Evolutionary conservation across 2,888 invertebrate species (phyloP), one percentile per base, ranked within the genome.

Genomic region (Erynnis tages): DNA sequence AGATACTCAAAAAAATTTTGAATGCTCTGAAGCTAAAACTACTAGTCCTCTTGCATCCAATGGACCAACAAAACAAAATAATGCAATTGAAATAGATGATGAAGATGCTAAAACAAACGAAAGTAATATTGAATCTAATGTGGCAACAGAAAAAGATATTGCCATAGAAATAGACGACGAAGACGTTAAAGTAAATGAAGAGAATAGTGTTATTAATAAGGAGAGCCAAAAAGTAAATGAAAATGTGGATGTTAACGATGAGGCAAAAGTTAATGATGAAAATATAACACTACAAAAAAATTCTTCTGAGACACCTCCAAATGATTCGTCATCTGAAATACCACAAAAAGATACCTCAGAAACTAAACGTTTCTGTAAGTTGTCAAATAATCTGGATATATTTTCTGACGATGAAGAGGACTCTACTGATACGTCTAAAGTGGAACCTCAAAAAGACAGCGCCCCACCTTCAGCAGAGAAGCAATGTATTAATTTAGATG

Each of bases 361-460:
- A 23, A 54, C 63, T 34, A 62, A 69, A 38, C 46, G 68, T 38
- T 59, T 79, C 44, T 73, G 73, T 57, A 84, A 78, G 59, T 62
- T 85, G 32, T 80, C 81, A 8, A 83, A 86, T 56, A 84, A 77
- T 11, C 66, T 87, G 54, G 74, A 88, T 59, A 84, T 86, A 58
- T 65, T 87, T 21, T 83, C 86, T 25, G 86, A 89, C 62, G 82
- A 84, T 27, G 87, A 90, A 21, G 86, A 86, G 3, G 79, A 80
- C 5, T 19, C 19, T 25, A 56, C 62, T 11, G 56, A 59, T 46
- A 46, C 47, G 13, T 13, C 14, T 8, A 59, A 57, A 25, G 30
- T 56, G 8, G 53, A 62, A 46, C 5, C 40, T 43, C 10, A 6
- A 7, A 38, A 59, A 56, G 40, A 10, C n/a, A 19, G 54, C 46